Conservation (phyloP, 2,888 invertebrate species). For the Chrysolina haemoptera region DNA sequence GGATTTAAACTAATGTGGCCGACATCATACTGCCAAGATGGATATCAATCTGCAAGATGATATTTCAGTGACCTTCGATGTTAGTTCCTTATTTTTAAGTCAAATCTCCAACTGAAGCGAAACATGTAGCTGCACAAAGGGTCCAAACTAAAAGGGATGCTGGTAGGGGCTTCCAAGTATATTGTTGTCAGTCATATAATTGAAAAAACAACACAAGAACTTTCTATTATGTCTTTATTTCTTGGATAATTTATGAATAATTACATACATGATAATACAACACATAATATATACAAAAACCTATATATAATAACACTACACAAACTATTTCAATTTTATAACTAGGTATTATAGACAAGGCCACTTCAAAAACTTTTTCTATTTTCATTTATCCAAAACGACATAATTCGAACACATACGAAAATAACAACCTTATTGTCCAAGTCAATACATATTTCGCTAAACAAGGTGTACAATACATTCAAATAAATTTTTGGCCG, state of each 20-base stretch:
- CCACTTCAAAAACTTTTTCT: slow-evolving; percentile 58
- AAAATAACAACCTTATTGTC: slow-evolving; percentile 49
- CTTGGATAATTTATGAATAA: slow-evolving; percentile 60
- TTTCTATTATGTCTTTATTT: slow-evolving; percentile 48
- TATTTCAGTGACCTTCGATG: no score
- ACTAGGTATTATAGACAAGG: slow-evolving; percentile 60
- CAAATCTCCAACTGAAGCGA: no score
- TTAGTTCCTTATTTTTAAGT: no score
- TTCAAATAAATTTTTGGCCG: slow-evolving; percentile 42
- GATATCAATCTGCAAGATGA: no score
- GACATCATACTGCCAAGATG: no score
- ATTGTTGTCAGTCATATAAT: neutral
- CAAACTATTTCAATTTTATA: slow-evolving; percentile 52
- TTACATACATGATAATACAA: slow-evolving; percentile 61
- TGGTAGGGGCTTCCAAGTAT: no score
- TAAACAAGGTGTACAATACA: slow-evolving; percentile 33
- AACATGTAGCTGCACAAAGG: no score
- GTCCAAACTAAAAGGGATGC: no score
- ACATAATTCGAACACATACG: slow-evolving; percentile 36
- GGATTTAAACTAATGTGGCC: no score
- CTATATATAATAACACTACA: slow-evolving; percentile 55
- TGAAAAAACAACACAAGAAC: neutral
- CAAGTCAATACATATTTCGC: slow-evolving; percentile 46
- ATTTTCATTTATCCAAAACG: slow-evolving; percentile 39
- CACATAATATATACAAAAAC: slow-evolving; percentile 61